Conservation (phyloP, 2,797 vertebrate species). For the Botia kubotai region DNA sequence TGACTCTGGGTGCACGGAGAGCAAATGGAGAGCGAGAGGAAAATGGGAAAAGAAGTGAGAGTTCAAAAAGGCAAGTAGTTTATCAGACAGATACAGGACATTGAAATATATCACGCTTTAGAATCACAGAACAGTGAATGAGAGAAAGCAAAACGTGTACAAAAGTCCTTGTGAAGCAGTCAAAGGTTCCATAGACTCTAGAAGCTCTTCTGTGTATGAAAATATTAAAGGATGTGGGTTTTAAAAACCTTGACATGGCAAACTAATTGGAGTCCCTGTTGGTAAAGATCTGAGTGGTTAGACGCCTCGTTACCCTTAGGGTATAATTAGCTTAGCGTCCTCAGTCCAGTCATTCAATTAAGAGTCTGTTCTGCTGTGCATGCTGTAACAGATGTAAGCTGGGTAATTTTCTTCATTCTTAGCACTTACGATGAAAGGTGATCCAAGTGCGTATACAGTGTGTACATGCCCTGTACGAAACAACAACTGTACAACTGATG, state of each 20-base stretch:
- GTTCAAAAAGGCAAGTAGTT: slow-evolving; percentile 29
- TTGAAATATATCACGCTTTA: slow-evolving; percentile 9
- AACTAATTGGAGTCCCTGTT: slow-evolving; percentile 51
- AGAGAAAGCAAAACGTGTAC: slow-evolving; percentile 23
- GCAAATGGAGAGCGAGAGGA: slow-evolving; percentile 2
- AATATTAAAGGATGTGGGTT: slow-evolving; percentile 15
- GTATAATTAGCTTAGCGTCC: slow-evolving; percentile 51
- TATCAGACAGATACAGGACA: slow-evolving; percentile 46
- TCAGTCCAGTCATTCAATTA: slow-evolving; percentile 41
- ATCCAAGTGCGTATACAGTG: slow-evolving; percentile 4
- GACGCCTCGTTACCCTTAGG: slow-evolving; percentile 52
- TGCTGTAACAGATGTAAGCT: slow-evolving; percentile 29
- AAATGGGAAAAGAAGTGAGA: neutral
- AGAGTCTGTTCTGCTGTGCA: slow-evolving; percentile 24
- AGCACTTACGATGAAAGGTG: slow-evolving; percentile 20
- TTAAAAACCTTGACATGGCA: neutral
- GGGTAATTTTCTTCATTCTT: slow-evolving; percentile 8
- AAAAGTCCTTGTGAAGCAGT: slow-evolving; percentile 10
- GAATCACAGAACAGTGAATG: neutral
- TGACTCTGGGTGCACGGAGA: slow-evolving; percentile 6
- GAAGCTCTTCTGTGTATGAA: slow-evolving; percentile 23
- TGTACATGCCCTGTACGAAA: slow-evolving; percentile 48
- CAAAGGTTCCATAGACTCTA: slow-evolving; percentile 13
- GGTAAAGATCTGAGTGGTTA: slow-evolving; percentile 49
- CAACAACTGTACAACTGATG: slow-evolving; percentile 35